phyloP scores from a whole-genome alignment of 2,797 vertebrate genomes.

The Ptychadena robeensis region DNA sequence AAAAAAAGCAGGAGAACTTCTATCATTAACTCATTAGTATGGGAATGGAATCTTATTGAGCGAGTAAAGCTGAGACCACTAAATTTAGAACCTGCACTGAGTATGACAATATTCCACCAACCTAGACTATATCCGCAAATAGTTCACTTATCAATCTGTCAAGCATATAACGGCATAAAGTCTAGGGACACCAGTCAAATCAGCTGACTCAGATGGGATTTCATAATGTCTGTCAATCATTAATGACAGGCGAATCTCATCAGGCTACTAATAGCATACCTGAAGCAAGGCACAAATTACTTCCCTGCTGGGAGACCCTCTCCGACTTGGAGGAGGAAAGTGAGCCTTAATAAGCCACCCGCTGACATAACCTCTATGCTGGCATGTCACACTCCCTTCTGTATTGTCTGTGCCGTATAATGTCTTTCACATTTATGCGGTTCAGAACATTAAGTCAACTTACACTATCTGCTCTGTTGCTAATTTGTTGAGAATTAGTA shows the following conservation, averaged over 20 bases:
- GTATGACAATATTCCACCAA: slow-evolving; percentile 5
- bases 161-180: slow-evolving; percentile 19
- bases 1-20: background rate
- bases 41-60: background rate
- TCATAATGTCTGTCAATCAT: slow-evolving; percentile 59
- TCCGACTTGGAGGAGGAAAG: slow-evolving; percentile 44
- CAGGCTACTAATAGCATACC: slow-evolving; percentile 57
- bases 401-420: slow-evolving; percentile 49
- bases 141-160: slow-evolving; percentile 44
- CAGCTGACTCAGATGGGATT: slow-evolving; percentile 48
- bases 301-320: slow-evolving; percentile 54
- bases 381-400: slow-evolving; percentile 48
- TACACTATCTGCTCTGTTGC: slow-evolving; percentile 24
- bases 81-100: slow-evolving; percentile 3
- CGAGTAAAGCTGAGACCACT: background rate
- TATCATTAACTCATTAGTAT: no score
- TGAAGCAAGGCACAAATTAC: slow-evolving; percentile 58
- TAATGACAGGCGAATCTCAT: slow-evolving; percentile 58
- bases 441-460: slow-evolving; percentile 15
- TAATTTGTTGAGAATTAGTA: slow-evolving; percentile 22
- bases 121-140: slow-evolving; percentile 15
- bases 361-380: slow-evolving; percentile 56
- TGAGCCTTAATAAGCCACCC: slow-evolving; percentile 56
- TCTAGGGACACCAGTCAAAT: slow-evolving; percentile 43
- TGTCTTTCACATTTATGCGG: slow-evolving; percentile 11